phyloP scores from a whole-genome alignment of 2,797 vertebrate genomes.

The Aselliscus stoliczkanus region DNA sequence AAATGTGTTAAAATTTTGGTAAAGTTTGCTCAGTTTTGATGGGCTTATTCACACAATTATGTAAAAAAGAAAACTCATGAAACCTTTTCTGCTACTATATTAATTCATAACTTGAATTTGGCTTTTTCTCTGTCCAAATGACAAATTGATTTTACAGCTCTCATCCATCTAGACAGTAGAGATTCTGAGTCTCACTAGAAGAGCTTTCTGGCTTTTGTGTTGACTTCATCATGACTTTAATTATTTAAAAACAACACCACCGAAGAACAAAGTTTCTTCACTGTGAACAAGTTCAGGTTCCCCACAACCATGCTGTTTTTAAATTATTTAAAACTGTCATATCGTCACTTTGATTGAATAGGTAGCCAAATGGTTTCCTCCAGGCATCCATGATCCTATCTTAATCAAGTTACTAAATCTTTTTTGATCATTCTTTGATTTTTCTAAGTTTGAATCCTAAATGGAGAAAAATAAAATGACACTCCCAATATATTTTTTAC shows the following conservation, averaged over 20 bases:
- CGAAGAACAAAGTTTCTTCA: background rate
- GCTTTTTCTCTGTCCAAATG: background rate
- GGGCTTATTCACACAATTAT: background rate
- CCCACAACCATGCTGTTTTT: background rate
- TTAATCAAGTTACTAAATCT: background rate
- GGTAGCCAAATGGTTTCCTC: background rate
- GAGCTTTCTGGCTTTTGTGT: background rate
- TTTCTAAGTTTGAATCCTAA: background rate
- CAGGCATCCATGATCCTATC: background rate
- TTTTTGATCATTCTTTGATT: background rate
- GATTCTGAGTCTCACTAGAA: background rate
- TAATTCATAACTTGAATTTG: background rate
- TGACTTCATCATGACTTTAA: background rate
- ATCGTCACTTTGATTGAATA: background rate
- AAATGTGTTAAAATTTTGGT: background rate
- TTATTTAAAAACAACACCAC: slow-evolving; percentile 22
- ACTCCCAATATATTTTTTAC: background rate
- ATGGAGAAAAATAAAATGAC: slow-evolving; percentile 12
- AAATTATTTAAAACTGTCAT: background rate
- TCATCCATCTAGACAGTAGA: background rate
- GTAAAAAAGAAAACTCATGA: background rate
- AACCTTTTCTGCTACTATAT: background rate
- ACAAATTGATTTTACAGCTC: background rate
- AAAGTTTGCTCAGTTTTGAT: background rate
- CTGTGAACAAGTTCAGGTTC: background rate